A percentile compares a stretch with the other conserved stretches of the same genome.
Evolutionary conservation across 2,113 vertebrate species (phyloP).

Genomic region (Callipepla squamata): DNA sequence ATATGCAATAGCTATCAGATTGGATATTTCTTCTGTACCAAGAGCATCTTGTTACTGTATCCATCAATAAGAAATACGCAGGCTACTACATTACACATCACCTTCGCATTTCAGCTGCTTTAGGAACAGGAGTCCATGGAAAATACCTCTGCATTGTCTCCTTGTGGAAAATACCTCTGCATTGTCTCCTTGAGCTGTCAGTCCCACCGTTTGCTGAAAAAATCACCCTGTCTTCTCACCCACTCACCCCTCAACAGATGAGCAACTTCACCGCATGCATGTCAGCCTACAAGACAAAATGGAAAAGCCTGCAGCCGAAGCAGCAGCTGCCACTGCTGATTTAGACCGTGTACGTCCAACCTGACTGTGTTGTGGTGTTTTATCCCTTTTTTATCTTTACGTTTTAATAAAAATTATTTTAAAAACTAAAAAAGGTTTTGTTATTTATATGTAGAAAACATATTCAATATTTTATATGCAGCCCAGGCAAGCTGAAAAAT

Average conservation of each 20-base stretch:
- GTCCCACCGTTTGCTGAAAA: neutral
- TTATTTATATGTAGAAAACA: neutral
- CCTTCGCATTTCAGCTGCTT: neutral
- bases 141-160: neutral
- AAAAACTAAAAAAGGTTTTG: neutral
- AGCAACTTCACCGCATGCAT: neutral
- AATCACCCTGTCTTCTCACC: neutral
- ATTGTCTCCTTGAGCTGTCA: neutral
- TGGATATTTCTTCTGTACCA: neutral
- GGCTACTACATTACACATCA: neutral
- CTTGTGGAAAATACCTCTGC: neutral
- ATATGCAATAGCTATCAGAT: neutral
- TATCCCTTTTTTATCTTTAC: neutral
- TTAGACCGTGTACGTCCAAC: neutral
- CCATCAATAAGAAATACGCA: neutral
- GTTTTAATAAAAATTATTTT: neutral
- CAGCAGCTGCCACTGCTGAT: neutral
- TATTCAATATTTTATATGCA: neutral
- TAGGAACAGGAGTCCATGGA: neutral
- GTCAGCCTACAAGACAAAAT: neutral
- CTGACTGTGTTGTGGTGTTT: neutral
- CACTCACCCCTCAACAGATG: slow-evolving; percentile 10
- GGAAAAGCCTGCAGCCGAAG: slow-evolving; percentile 27
- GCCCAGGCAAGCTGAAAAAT: no score
- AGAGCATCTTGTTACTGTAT: neutral